phyloP scores from a whole-genome alignment of 1,140 invertebrate genomes.

The Drosophila grimshawi region DNA sequence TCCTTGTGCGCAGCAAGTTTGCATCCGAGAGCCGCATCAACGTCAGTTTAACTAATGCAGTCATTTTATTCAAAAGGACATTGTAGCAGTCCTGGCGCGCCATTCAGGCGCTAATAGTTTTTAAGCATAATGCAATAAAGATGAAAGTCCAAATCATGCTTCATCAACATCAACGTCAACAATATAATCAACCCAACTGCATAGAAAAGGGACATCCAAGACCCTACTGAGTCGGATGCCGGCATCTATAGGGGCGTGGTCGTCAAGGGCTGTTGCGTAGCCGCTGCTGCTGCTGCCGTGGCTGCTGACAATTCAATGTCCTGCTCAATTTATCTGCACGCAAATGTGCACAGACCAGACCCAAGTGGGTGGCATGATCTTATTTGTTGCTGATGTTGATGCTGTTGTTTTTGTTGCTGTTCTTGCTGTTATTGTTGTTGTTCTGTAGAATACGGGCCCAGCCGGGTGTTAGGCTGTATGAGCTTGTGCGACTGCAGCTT shows the following conservation, averaged over 20 bases:
- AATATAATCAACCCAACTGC: constrained; percentile 75
- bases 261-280: constrained; percentile 70
- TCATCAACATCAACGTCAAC: constrained; percentile 83
- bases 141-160: constrained; percentile 83
- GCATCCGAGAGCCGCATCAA: constrained; percentile 35
- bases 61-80: constrained; percentile 34
- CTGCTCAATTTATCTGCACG: constrained; percentile 80
- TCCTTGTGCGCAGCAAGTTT: constrained; percentile 18
- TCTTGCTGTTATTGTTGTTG: constrained; percentile 46
- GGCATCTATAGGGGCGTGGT: constrained; percentile 3
- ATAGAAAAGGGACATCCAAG: constrained; percentile 12
- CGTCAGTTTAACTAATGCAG: constrained; percentile 52
- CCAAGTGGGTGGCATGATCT: constrained; percentile 29
- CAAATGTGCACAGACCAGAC: constrained; percentile 48
- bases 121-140: constrained; percentile 83
- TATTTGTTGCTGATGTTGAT: constrained; percentile 54
- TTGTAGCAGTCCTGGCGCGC: constrained; percentile 4
- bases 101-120: constrained; percentile 73
- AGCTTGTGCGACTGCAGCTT: constrained; percentile 66
- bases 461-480: constrained; percentile 51
- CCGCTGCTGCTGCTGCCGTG: constrained; percentile 21
- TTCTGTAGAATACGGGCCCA: constrained; percentile 6
- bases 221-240: constrained; percentile 14
- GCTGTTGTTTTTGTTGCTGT: no score
- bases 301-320: constrained; percentile 79